Evolutionary conservation across 2,888 invertebrate species (phyloP).

Genomic region (Noctuana brunneofusca): DNA sequence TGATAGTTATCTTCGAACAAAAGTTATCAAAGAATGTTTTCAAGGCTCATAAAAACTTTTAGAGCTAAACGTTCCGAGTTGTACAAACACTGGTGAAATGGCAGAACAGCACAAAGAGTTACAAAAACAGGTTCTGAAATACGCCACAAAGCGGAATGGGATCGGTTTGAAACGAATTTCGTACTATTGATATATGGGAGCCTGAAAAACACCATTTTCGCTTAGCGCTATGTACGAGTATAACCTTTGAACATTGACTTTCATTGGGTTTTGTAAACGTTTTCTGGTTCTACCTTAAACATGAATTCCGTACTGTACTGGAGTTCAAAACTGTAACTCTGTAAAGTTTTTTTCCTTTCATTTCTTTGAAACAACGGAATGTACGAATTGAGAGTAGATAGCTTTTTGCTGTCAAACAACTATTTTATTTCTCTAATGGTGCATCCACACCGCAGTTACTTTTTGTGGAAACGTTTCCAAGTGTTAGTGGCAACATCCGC

Average conservation of each 20-base stretch:
- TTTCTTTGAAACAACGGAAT: too few species aligned
- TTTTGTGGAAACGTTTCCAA: too few species aligned
- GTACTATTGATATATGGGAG: constrained; percentile 23
- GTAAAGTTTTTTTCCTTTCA: too few species aligned
- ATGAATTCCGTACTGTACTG: not conserved
- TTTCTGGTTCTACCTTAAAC: not conserved
- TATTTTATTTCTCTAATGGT: too few species aligned
- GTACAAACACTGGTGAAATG: constrained; percentile 20
- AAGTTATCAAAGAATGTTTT: constrained; percentile 9
- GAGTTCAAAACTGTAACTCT: too few species aligned
- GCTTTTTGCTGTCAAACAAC: too few species aligned
- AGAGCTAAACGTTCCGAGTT: constrained; percentile 22
- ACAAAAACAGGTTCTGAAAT: constrained; percentile 25
- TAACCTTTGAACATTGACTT: constrained; percentile 6
- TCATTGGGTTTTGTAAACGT: not conserved
- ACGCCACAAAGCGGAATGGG: constrained; percentile 21
- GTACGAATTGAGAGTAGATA: too few species aligned
- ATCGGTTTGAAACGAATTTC: constrained; percentile 28
- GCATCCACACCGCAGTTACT: too few species aligned
- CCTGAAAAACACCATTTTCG: constrained; percentile 13
- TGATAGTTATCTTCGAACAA: not conserved
- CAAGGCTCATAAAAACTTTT: constrained; percentile 19
- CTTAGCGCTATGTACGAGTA: constrained; percentile 4
- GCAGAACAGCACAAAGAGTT: constrained; percentile 13
- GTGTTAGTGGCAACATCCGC: too few species aligned